Base-by-base conservation (phyloP, 2,113 vertebrate species). In the Oryzias celebensis region DNA sequence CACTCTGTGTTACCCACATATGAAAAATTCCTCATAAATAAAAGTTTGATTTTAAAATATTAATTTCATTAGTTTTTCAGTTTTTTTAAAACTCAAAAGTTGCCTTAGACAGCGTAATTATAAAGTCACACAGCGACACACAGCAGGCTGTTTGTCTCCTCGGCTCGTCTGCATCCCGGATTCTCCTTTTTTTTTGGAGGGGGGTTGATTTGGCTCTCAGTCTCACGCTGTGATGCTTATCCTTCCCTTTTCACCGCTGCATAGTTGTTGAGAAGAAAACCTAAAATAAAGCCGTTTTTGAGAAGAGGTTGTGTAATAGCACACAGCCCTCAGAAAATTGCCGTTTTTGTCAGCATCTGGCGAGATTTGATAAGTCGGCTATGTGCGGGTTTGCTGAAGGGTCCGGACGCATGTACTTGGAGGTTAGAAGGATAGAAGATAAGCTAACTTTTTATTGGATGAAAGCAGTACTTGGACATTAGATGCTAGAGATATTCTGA, bases 281-380 rank as follows among this genome's bases (percentile, higher is more conserved):
- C 68, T 46, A 50, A 78, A 77, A 63, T 50, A 3, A 54, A 59
- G 56, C 14, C 26, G 44, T 60, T 67, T 76, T 70, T 58, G 44
- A 65, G 67, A 74, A 71, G 44, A 58, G 49, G 51, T 28, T 65
- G 17, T 69, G 62, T 58, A 73, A 67, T 44, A 58, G 57, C 65
- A 43, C 62, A 51, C 36, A 48, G 49, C 14, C 12, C 58, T 59
- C 50, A 51, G 52, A 47, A 78, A 71, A 85, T 85, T 71, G 65
- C 73, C 41, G 71, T 58, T 71, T 85, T 85, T 73, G 71, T 78
- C 61, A 56, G 48, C 5, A 42, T 73, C 71, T 61, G 71, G 57
- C 42, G 52, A 65, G 76, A 78, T 64, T 55, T 49, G 63, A 78
- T 85, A 58, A 62, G 77, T 69, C 6, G 76, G 24, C 52, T 45